Conservation (phyloP, 1,140 invertebrate genomes). For the Littorina saxatilis region DNA sequence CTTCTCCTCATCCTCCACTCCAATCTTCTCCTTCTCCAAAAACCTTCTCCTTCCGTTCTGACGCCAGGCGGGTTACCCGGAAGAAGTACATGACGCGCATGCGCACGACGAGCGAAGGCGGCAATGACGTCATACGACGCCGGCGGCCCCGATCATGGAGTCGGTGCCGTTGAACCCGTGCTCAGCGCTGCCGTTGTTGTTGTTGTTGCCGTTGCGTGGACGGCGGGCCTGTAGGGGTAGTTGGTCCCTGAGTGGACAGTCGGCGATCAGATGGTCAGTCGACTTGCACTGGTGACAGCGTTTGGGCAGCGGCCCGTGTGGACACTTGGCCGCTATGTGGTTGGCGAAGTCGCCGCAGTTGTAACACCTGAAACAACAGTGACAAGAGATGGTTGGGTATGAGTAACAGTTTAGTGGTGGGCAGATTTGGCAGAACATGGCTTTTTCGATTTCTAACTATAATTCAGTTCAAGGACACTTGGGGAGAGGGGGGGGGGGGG, state of each 20-base stretch:
- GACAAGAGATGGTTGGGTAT: not conserved
- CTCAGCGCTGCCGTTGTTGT: constrained; percentile 30
- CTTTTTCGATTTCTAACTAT: too few species aligned
- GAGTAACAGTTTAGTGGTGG: too few species aligned
- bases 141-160: constrained; percentile 22
- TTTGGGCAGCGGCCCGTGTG: constrained; percentile 90
- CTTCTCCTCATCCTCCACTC: too few species aligned
- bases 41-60: not conserved
- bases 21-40: too few species aligned
- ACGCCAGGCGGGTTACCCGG: not conserved
- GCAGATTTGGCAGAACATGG: too few species aligned
- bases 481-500: too few species aligned
- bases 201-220: constrained; percentile 43
- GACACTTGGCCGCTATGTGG: constrained; percentile 92
- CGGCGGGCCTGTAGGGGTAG: not conserved
- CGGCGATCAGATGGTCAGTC: constrained; percentile 89
- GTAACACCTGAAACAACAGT: constrained; percentile 84
- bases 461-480: too few species aligned
- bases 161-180: constrained; percentile 39
- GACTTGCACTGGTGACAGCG: constrained; percentile 92
- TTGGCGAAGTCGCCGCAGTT: constrained; percentile 94
- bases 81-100: too few species aligned
- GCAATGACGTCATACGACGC: constrained; percentile 29
- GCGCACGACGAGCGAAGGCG: not conserved
- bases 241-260: constrained; percentile 81